Conservation (phyloP, 2,888 invertebrate species). For the Catocala fraxini region DNA sequence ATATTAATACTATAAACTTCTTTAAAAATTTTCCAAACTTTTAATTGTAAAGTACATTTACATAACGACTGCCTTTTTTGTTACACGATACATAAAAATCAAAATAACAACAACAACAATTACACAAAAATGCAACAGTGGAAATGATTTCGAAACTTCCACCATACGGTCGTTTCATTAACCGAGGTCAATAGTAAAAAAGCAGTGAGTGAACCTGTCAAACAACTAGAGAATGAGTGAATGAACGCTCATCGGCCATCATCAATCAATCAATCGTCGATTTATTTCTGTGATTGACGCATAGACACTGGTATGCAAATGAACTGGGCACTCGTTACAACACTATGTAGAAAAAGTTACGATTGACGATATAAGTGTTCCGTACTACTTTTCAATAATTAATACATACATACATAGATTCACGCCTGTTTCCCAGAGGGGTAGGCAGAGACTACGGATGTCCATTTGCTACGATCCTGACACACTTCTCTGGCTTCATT, state of each 20-base stretch:
- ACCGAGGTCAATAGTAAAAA: slow-evolving; percentile 43
- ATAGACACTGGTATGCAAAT: slow-evolving; percentile 81
- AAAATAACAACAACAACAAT: slow-evolving; percentile 29
- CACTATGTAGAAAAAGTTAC: slow-evolving; percentile 29
- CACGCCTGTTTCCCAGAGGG: too few species aligned
- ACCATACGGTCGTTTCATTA: slow-evolving; percentile 37
- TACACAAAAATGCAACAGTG: slow-evolving; percentile 27
- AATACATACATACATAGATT: too few species aligned
- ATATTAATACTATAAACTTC: too few species aligned
- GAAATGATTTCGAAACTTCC: slow-evolving; percentile 40
- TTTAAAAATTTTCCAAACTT: too few species aligned
- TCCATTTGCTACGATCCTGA: too few species aligned
- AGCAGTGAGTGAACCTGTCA: slow-evolving; percentile 42
- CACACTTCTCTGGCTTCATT: too few species aligned
- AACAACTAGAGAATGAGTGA: slow-evolving; percentile 52
- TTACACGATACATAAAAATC: background rate
- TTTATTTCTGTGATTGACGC: slow-evolving; percentile 81
- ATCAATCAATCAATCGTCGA: slow-evolving; percentile 78
- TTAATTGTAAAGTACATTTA: too few species aligned
- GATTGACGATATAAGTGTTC: slow-evolving; percentile 3
- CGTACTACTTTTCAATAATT: slow-evolving; percentile 2
- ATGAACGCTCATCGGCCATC: slow-evolving; percentile 70
- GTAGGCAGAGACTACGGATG: too few species aligned
- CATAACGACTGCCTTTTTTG: too few species aligned
- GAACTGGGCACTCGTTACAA: slow-evolving; percentile 62